Evolutionary conservation across 2,888 invertebrate species (phyloP).

Genomic region (Machimus rusticus): DNA sequence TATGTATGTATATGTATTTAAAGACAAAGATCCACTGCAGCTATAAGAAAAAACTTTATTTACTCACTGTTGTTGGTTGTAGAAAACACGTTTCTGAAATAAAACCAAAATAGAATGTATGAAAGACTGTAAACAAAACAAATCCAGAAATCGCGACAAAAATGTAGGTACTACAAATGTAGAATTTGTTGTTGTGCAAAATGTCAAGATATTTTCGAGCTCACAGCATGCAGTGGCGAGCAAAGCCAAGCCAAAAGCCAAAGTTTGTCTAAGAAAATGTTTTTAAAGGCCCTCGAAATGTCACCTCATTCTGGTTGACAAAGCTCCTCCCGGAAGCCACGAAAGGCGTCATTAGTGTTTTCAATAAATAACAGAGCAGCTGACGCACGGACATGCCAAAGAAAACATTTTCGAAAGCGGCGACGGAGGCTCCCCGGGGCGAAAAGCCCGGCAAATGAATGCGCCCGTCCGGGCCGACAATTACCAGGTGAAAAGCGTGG

Average conservation of each 20-base stretch:
- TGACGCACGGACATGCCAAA: not conserved
- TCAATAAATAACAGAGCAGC: constrained; percentile 6
- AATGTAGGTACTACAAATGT: not conserved
- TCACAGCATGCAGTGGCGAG: not conserved
- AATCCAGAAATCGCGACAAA: not conserved
- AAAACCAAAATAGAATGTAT: not conserved
- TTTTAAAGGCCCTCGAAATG: not conserved
- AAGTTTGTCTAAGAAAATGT: not conserved
- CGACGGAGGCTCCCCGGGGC: not conserved
- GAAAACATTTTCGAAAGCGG: constrained; percentile 19
- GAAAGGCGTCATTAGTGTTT: not conserved
- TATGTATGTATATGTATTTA: not conserved
- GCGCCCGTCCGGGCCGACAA: not conserved
- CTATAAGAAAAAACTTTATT: not conserved
- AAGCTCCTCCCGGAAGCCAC: constrained; percentile 2
- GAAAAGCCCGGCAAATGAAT: not conserved
- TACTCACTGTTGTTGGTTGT: not conserved
- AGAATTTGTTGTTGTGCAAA: not conserved
- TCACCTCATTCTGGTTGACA: not conserved
- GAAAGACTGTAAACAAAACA: not conserved
- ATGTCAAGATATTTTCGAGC: not conserved
- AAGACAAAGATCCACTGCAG: not conserved
- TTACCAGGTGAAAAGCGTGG: not conserved
- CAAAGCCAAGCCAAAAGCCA: not conserved
- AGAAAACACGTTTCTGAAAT: not conserved